Evolutionary conservation across 1,140 invertebrate species (phyloP), one percentile per base, ranked within the genome.

Genomic region (Leptinotarsa undecemlineata): DNA sequence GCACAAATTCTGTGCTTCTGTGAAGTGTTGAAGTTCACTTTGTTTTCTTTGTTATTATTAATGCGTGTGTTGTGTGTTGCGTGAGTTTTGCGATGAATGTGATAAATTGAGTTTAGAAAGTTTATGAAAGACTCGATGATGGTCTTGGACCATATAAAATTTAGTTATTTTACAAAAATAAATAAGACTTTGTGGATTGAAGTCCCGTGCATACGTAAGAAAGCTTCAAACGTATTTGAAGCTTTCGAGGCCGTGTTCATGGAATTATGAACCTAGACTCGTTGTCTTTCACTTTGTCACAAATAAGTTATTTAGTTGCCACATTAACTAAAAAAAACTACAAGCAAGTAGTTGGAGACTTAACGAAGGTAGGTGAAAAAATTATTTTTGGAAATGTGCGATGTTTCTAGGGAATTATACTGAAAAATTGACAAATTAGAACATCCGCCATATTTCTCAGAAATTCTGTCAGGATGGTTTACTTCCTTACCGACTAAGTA

Each of bases 221-320:
- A 92, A 92, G 92, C 92, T 93, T 93, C 92, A 93, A 93, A 91
- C 88, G 86, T 88, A 88, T 92, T 93, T 93, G 92, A 93, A 92
- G 90, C 90, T 91, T 91, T 91, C 90, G 89, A 90, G 87, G 89
- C 89, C 87, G 89, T 88, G 88, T 94, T 93, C 91, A 95, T 95
- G 92, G 94, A 97, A 97, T 93, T 95, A 97, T 98, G 96, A 97
- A 96, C 94, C 94, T 96, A 91, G 95, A 97, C 91, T 93, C 95
- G 91, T 92, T 96, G 91, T 96, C 94, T 91, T 95, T 96, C 93
- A 95, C 95, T 90, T 93, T 97, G 92, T 95, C 94, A 91, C 95
- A 97, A 93, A 97, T 98, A 89, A 94, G 92, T 93, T 95, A 94
- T 93, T 94, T 96, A 88, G 93, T 98, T 90, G 91, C 92, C 87